These are phyloP conservation scores for Aeoliscus strigatus DNA, from an alignment of 2,797 vertebrate genomes.

Conservation along the genomic window DNA sequence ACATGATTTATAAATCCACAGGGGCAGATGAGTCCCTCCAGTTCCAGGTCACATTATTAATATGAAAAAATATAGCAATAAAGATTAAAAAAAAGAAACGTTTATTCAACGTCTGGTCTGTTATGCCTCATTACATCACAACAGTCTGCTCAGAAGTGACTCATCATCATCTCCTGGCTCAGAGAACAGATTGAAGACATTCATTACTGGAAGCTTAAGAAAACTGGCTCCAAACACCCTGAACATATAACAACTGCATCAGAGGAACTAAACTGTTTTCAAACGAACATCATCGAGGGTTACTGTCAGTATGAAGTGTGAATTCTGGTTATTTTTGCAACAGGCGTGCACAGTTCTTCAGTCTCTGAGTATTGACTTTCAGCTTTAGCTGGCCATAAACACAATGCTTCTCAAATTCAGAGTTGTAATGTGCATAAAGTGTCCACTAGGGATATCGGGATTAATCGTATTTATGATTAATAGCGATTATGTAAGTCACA, in stretches of 20 bases:
- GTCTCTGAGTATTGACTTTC: too few species aligned
- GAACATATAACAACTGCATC: constrained; percentile 8
- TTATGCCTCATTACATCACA: constrained; percentile 49
- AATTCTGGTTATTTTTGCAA: too few species aligned
- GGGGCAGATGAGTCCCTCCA: constrained; percentile 2
- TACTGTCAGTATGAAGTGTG: too few species aligned
- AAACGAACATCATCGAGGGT: too few species aligned
- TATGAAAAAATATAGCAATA: constrained; percentile 4
- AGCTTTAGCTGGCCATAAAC: too few species aligned
- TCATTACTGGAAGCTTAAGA: constrained; percentile 23
- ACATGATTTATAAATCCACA: constrained; percentile 1
- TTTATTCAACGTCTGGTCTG: constrained; percentile 30
- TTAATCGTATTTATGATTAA: too few species aligned
- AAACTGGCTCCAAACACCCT: background rate
- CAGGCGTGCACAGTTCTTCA: too few species aligned
- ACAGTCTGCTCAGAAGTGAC: constrained; percentile 49
- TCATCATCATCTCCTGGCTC: constrained; percentile 48
- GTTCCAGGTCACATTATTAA: constrained; percentile 14
- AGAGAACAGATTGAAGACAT: constrained; percentile 32
- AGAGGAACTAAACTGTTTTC: constrained; percentile 2
- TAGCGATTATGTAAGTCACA: too few species aligned
- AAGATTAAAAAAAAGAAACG: constrained; percentile 1
- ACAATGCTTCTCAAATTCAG: too few species aligned
- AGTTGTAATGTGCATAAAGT: too few species aligned
- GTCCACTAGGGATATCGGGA: too few species aligned